These are phyloP conservation scores for Tokudaia tokunoshimensis DNA, from an alignment of 2,797 vertebrate species.

Conservation along the genomic window DNA sequence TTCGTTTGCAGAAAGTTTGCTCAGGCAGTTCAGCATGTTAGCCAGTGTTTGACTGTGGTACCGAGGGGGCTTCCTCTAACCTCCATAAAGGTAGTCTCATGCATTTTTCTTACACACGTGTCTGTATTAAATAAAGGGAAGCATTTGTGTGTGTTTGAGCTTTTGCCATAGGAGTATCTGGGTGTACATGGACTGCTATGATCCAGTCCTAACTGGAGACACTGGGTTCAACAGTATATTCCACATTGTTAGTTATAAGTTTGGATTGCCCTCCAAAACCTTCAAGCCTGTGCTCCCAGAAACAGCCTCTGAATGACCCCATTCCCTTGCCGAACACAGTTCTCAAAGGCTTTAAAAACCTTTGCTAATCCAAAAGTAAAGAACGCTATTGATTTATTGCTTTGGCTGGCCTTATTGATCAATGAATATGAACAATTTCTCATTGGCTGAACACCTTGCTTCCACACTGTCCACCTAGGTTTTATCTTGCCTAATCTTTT, in stretches of 20 bases:
- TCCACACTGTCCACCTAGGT: not conserved
- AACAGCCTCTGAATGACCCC: not conserved
- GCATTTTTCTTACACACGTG: not conserved
- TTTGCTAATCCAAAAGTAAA: constrained; percentile 17
- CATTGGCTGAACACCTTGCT: not conserved
- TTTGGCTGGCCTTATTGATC: not conserved
- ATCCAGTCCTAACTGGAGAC: not conserved
- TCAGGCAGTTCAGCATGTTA: not conserved
- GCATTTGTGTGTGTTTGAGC: not conserved
- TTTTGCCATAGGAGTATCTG: not conserved
- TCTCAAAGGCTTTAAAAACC: not conserved
- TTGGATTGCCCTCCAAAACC: not conserved
- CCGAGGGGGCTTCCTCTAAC: not conserved
- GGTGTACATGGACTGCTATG: not conserved
- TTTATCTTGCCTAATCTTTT: not conserved
- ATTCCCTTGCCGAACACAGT: not conserved
- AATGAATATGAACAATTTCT: not conserved
- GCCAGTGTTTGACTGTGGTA: not conserved
- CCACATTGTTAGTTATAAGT: not conserved
- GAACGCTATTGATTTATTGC: not conserved
- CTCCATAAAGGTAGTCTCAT: not conserved
- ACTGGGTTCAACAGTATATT: not conserved
- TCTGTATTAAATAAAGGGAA: not conserved
- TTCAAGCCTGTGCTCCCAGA: not conserved
- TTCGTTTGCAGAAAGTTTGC: not conserved